Percentiles rank a stretch among this genome's conserved stretches.
These are phyloP conservation scores for Scelioninae gen. 2 DNA, from an alignment of 2,888 invertebrate genomes.

Conservation along the genomic window DNA sequence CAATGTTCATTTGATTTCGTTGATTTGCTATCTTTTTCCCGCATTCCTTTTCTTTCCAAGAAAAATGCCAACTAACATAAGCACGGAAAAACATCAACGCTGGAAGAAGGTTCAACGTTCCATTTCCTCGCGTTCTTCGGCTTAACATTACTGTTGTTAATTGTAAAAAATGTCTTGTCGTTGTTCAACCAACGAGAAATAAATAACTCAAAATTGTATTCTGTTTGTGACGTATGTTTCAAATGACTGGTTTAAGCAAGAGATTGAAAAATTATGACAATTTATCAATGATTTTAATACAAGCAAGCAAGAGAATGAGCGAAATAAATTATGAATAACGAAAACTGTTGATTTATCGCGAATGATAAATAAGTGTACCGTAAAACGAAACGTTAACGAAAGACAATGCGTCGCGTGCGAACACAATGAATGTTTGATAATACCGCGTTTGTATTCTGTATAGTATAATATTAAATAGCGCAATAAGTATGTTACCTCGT, in stretches of 20 bases:
- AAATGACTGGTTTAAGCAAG: background rate
- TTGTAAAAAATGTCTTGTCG: too few relatives aligned
- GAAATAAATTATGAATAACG: slow-evolving; percentile 7
- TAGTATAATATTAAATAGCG: slow-evolving; percentile 41
- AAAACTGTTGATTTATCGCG: slow-evolving; percentile 11
- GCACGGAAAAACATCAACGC: too few relatives aligned
- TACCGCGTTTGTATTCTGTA: slow-evolving; percentile 26
- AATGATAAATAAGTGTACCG: slow-evolving; percentile 18
- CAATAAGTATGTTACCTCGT: slow-evolving; percentile 48
- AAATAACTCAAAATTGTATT: background rate
- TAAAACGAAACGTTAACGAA: slow-evolving; percentile 39
- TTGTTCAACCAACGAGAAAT: background rate
- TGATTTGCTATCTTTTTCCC: too few relatives aligned
- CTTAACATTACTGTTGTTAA: too few relatives aligned
- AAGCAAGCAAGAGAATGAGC: background rate
- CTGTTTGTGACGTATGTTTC: too few relatives aligned
- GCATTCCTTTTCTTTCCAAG: too few relatives aligned
- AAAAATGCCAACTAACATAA: too few relatives aligned
- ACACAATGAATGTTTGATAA: slow-evolving; percentile 48
- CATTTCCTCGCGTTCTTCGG: too few relatives aligned
- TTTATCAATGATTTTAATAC: background rate
- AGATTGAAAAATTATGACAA: slow-evolving; percentile 1
- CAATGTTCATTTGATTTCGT: too few relatives aligned
- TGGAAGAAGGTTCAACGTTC: too few relatives aligned
- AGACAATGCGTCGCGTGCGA: slow-evolving; percentile 44